phyloP scores from a whole-genome alignment of 92 coral and sea anemone species.

The Isaurus tuberculatus region DNA sequence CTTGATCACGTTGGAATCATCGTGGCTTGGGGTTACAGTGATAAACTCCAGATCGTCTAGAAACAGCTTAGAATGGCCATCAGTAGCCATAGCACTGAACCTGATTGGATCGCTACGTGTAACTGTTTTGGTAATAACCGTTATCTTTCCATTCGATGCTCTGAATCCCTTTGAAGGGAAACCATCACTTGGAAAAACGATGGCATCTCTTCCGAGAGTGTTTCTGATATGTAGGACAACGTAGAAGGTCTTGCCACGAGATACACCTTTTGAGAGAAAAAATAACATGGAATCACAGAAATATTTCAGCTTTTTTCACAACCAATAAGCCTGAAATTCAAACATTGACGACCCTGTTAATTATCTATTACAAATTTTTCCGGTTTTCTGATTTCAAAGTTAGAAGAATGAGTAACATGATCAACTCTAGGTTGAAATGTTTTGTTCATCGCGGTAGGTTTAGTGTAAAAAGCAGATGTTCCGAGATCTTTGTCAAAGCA shows the following conservation, averaged over 20 bases:
- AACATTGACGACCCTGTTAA: too few species aligned
- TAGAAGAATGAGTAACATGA: too few species aligned
- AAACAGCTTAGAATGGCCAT: slow-evolving; percentile 61
- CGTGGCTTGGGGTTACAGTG: slow-evolving; percentile 67
- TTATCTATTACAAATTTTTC: too few species aligned
- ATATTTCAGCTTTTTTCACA: too few species aligned
- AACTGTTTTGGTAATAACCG: slow-evolving; percentile 66
- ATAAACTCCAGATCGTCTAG: slow-evolving; percentile 75
- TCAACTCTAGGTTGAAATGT: too few species aligned
- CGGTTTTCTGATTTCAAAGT: too few species aligned
- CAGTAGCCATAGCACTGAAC: slow-evolving; percentile 75
- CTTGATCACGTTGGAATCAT: slow-evolving; percentile 59
- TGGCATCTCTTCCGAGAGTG: slow-evolving; percentile 67
- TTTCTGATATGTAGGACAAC: slow-evolving; percentile 69
- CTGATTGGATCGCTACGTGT: slow-evolving; percentile 49
- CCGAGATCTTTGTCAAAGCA: too few species aligned
- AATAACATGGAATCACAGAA: too few species aligned
- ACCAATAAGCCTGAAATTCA: too few species aligned
- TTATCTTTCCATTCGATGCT: slow-evolving; percentile 49
- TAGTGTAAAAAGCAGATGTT: too few species aligned
- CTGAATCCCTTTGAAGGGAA: slow-evolving; percentile 80
- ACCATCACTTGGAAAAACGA: slow-evolving; percentile 78
- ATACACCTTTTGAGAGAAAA: slow-evolving; percentile 60
- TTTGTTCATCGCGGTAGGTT: too few species aligned
- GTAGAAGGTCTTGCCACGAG: slow-evolving; percentile 77